Conservation (phyloP, 2,797 vertebrate species). For the Petrocephalus schoutedeni region DNA sequence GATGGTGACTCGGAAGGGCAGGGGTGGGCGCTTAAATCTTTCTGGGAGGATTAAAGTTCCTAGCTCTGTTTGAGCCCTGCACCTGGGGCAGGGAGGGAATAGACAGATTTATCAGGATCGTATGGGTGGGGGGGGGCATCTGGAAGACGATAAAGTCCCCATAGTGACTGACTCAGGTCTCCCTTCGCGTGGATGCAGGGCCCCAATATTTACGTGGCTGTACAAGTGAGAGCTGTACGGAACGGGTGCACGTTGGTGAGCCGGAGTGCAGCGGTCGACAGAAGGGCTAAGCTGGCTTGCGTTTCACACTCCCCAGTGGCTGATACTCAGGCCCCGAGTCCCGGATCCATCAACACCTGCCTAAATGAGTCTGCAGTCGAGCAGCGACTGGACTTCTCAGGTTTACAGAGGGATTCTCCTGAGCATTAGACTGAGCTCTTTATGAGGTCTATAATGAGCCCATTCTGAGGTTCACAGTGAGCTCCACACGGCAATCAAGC, state of each 20-base stretch:
- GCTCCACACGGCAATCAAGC: background rate
- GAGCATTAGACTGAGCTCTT: background rate
- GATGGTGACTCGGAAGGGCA: background rate
- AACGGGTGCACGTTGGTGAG: background rate
- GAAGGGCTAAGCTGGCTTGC: constrained; percentile 35
- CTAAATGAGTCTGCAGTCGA: constrained; percentile 64
- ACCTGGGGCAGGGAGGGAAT: background rate
- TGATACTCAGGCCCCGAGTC: constrained; percentile 61
- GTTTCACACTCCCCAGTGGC: constrained; percentile 61
- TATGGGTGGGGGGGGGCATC: constrained; percentile 37
- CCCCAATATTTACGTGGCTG: constrained; percentile 12
- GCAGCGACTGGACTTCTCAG: constrained; percentile 43
- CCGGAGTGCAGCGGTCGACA: constrained; percentile 43
- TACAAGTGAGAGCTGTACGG: background rate
- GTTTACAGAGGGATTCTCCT: background rate
- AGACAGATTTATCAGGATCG: constrained; percentile 11
- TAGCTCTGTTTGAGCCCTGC: background rate
- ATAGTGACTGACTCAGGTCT: background rate
- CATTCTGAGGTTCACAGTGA: background rate
- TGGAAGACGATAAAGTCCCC: constrained; percentile 37
- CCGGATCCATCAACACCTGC: constrained; percentile 68
- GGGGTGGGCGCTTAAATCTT: constrained; percentile 4
- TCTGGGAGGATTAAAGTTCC: constrained; percentile 22
- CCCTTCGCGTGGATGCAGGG: background rate
- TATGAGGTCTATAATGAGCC: background rate